These are phyloP conservation scores for Lathronympha strigana DNA, from an alignment of 2,888 invertebrate genomes.

Conservation along the genomic window DNA sequence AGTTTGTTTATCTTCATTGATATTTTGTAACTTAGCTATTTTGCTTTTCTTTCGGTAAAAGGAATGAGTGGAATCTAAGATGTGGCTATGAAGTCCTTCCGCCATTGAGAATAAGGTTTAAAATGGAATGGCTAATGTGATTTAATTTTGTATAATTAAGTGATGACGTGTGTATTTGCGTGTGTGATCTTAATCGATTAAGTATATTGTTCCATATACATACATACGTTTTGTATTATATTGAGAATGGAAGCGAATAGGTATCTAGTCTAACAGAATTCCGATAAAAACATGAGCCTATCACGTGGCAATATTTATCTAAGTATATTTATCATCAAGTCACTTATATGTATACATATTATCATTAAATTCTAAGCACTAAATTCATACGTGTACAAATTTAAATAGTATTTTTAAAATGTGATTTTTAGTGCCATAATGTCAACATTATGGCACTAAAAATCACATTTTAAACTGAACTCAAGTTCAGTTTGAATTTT, in stretches of 20 bases:
- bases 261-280: neutral
- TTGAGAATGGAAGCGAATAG: constrained; percentile 5
- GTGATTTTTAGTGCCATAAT: no score
- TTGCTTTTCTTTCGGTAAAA: neutral
- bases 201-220: constrained; percentile 6
- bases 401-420: no score
- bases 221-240: neutral
- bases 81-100: neutral
- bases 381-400: no score
- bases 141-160: neutral
- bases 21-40: neutral
- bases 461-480: no score
- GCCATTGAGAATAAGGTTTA: neutral
- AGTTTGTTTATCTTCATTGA: neutral
- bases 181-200: constrained; percentile 4
- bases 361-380: no score
- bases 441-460: no score
- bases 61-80: neutral
- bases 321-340: no score
- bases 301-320: neutral
- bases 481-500: no score
- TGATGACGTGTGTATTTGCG: neutral
- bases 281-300: neutral
- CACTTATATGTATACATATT: no score
- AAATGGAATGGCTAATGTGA: neutral